A percentile compares a stretch with the other conserved stretches of the same genome.
Conservation (phyloP, 1,140 invertebrate genomes). For the Phthorimaea operculella region DNA sequence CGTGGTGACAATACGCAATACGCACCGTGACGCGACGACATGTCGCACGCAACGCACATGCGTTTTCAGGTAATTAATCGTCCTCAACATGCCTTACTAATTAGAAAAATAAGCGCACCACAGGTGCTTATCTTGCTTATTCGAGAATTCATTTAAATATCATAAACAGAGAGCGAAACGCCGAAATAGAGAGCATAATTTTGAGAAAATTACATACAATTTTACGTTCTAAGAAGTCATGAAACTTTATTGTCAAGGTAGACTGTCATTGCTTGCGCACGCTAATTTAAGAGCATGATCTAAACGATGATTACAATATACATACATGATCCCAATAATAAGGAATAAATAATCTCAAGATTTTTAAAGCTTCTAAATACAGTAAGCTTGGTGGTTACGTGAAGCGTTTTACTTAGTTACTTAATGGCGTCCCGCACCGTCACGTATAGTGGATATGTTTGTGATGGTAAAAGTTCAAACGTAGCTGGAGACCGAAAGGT, state of each 20-base stretch:
- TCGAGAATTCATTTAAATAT: conserved; percentile 8
- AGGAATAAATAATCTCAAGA: conserved; percentile 64
- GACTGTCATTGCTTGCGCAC: conserved; percentile 17
- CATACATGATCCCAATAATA: conserved; percentile 41
- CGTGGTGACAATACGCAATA: too few species aligned
- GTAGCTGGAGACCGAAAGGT: too few species aligned
- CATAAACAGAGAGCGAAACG: conserved; percentile 28
- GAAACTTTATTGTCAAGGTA: conserved; percentile 46
- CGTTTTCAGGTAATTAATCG: too few species aligned
- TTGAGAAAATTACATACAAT: conserved; percentile 12
- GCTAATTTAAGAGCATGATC: conserved; percentile 18
- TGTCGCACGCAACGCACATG: too few species aligned
- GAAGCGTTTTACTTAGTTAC: not conserved
- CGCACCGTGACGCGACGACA: too few species aligned
- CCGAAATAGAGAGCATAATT: conserved; percentile 31
- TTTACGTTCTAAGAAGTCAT: conserved; percentile 16
- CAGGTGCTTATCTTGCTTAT: conserved; percentile 9
- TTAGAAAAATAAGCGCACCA: conserved; percentile 19
- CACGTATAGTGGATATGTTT: too few species aligned
- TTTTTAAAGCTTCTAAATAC: conserved; percentile 62
- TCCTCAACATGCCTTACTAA: not conserved
- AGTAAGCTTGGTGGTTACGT: conserved; percentile 25
- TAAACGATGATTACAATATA: conserved; percentile 9
- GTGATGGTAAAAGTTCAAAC: too few species aligned
- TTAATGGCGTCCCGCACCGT: too few species aligned